Conservation (phyloP, 2,888 invertebrate genomes). For the Agonopterix subpropinquella region DNA sequence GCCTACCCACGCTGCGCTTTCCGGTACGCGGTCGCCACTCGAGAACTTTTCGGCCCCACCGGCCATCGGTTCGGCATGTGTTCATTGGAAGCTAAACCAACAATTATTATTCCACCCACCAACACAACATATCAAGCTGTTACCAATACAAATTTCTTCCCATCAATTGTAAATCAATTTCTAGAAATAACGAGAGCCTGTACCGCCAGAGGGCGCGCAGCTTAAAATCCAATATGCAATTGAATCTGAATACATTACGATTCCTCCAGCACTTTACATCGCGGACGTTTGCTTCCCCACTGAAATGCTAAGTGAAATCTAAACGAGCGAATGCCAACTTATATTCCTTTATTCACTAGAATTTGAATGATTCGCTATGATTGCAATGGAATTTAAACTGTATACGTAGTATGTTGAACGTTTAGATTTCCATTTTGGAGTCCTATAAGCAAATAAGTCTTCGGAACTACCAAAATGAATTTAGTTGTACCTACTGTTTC, state of each 20-base stretch:
- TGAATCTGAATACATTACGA: slow-evolving; percentile 17
- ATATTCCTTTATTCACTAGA: background rate
- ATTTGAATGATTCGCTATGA: no score
- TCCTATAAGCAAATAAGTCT: no score
- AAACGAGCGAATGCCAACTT: slow-evolving; percentile 7
- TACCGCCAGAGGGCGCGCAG: slow-evolving; percentile 1
- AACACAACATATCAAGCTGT: background rate
- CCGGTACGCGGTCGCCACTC: no score
- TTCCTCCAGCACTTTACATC: slow-evolving; percentile 4
- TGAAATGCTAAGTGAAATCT: slow-evolving; percentile 15
- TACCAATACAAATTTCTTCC: background rate
- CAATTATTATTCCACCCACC: background rate
- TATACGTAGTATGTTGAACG: no score
- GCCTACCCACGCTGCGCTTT: no score
- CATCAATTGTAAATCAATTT: slow-evolving; percentile 8
- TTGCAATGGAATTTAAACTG: no score
- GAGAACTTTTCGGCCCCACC: no score
- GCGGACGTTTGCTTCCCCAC: slow-evolving; percentile 1
- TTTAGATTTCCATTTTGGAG: no score
- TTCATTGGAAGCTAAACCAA: background rate
- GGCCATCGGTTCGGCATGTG: no score
- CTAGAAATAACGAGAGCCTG: slow-evolving; percentile 8
- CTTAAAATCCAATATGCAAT: slow-evolving; percentile 18
- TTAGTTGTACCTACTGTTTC: no score
- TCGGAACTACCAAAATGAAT: no score